Evolutionary conservation across 2,797 vertebrate genomes (phyloP), one percentile per base, ranked within the genome.

Genomic region (Microtus obscurus): DNA sequence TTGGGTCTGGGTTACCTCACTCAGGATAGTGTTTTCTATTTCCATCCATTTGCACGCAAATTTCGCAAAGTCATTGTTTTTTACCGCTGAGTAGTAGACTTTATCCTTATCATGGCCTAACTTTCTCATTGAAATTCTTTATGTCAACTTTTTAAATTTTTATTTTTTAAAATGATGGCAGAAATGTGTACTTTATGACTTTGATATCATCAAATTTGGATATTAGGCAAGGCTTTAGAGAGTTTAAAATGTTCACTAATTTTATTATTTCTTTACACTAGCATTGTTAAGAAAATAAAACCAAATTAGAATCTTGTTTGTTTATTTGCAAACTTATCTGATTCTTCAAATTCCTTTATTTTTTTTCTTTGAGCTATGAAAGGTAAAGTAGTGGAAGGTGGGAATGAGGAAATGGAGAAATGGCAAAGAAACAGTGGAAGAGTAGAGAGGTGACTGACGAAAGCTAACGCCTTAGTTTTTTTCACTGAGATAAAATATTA

Each of bases 201-300:
- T 83, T 78, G 8, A 89, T 85, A 78, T 89, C n/a, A 88, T 80
- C 43, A 91, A 37, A 80, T 80, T 25, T 89, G 29, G 80, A 87
- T 6, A 94, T 45, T 69, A 79, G 37, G 67, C 4, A 43, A 95
- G 25, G 21, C 27, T 92, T 93, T 63, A 2, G 11, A n/a, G 77
- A 82, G n/a, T 95, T 79, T 87, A 40, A 91, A 93, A 69, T 29
- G 13, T 48, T 89, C 87, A 34, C 61, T 89, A 65, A 95, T 83
- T 95, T 96, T 90, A 90, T 90, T 81, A 73, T 76, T 83, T 89
- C 77, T 74, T 93, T 86, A 78, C 86, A 78, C 21, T 63, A 91
- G n/a, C 4, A 65, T 51, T 27, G 4, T 71, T 89, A 71, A 88
- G 29, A 48, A 90, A 93, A 83, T 87, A 63, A 96, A 74, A n/a